Evolutionary conservation across 2,888 invertebrate species (phyloP), one percentile per base, ranked within the genome.

Genomic region (Phaonia tiefii): DNA sequence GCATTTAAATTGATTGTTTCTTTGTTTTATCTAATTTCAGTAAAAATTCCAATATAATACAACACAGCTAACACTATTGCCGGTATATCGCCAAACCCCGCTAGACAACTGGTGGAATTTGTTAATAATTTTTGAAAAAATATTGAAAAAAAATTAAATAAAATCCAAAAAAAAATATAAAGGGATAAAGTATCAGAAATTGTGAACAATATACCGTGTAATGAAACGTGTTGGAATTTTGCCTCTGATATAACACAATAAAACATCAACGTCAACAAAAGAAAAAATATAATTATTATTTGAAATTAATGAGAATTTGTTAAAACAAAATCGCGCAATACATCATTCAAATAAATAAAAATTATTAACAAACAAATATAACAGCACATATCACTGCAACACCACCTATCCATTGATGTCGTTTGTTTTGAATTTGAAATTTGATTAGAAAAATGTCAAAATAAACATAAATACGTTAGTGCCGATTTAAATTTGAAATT

Each of bases 221-320:
- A 79, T 67, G 46, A 56, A 80, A 83, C 82, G 83, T 83, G 80
- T 72, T 67, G 80, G 82, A 82, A 82, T 82, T 76, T 76, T 11
- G 46, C 10, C 39, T 54, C 25, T 37, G 15, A 60, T 58, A 42
- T 56, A 13, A 56, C 56, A 44, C 22, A 10, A n/a, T 13, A 46
- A 63, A 75, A 49, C 58, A 31, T 31, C 31, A 31, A 31, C 8
- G 31, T 8, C 8, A 31, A 31, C 31, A 74, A 26, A 51, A 70
- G 31, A 5, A 49, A 13, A 63, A 60, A 71, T 39, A 10, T 54
- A 49, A 69, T 44, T 11, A 76, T 46, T 70, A 44, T 70, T 60
- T 49, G 25, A 63, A 49, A 26, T 69, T 42, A 42, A 69, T 51
- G n/a, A 66, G 58, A 54, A 69, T 56, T 20, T 56, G 66, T 72